phyloP scores from a whole-genome alignment of 2,113 vertebrate species.

The Elephantulus edwardii region DNA sequence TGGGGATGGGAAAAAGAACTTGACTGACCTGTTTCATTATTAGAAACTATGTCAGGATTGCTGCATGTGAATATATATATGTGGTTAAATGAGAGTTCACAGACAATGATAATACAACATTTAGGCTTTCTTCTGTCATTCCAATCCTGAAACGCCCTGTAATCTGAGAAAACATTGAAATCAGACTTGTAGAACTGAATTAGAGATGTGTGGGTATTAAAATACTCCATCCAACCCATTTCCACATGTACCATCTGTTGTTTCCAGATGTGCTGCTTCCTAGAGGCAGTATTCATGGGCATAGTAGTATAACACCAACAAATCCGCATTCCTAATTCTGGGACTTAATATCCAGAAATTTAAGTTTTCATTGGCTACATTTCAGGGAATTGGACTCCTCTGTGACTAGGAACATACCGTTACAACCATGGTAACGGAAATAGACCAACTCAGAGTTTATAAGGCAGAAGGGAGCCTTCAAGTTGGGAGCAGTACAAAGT shows the following conservation, averaged over 20 bases:
- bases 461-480: conserved; percentile 66
- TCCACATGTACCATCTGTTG: conserved; percentile 85
- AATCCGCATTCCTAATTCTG: conserved; percentile 57
- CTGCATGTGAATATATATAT: conserved; percentile 65
- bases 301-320: conserved; percentile 68
- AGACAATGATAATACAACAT: conserved; percentile 75
- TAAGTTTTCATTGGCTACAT: conserved; percentile 33
- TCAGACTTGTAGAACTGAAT: conserved; percentile 84
- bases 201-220: conserved; percentile 85
- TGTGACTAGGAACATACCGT: not conserved
- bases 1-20: not conserved
- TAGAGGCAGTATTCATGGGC: conserved; percentile 74
- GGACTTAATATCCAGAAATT: conserved; percentile 65
- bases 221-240: conserved; percentile 82
- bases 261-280: conserved; percentile 85
- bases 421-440: conserved; percentile 58
- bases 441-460: conserved; percentile 61
- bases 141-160: conserved; percentile 80
- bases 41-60: conserved; percentile 60
- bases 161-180: conserved; percentile 82
- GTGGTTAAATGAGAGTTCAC: conserved; percentile 72
- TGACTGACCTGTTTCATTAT: conserved; percentile 50
- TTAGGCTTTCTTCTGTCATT: conserved; percentile 78
- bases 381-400: conserved; percentile 31
- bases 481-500: conserved; percentile 60